Base-by-base conservation (phyloP, 2,888 invertebrate genomes). In the Pammene fasciana region DNA sequence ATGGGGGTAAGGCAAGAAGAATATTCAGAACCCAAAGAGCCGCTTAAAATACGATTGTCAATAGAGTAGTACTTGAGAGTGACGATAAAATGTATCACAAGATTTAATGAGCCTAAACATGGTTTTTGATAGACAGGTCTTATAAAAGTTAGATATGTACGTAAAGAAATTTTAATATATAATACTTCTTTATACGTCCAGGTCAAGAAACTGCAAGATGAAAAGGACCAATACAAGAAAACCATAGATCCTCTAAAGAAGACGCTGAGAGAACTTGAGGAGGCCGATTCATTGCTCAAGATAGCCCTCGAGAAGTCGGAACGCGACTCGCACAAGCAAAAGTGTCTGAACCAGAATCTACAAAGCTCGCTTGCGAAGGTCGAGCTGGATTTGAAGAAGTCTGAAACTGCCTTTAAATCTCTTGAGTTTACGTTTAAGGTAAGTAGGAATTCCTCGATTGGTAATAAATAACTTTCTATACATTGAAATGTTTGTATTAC, bases 191-290 rank as follows among this genome's bases (percentile, higher is more conserved):
- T 26, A 41, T 41, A 38, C 3, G 73, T 72, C 5, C 76, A 92
- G 92, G 77, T 91, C n/a, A 77, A 78, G 61, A 87, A 86, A 75
- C 76, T 90, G 65, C 88, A 88, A 80, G 75, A 75, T 8, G 94
- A 87, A 76, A 87, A 75, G 75, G 91, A 82, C 83, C 94, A 84
- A 81, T 95, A 74, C 92, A 95, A 82, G 87, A 92, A 79, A 86
- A 94, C 76, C 75, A 90, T 84, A 77, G 94, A 80, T 79, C 94
- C 79, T 78, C 86, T 87, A 77, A 94, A 81, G 86, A 92, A 77
- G 78, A 94, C 94, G 75, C 89, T 95, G 36, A 86, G 87, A 50
- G 94, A 94, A 76, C 78, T 95, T 38, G 94, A 94, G 79, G 94
- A 95, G 67, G 86, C 93, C 0, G 95, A 95, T 73, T 88, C 92